Evolutionary conservation across 1,140 invertebrate genomes (phyloP).

Genomic region (Leptinotarsa texana): DNA sequence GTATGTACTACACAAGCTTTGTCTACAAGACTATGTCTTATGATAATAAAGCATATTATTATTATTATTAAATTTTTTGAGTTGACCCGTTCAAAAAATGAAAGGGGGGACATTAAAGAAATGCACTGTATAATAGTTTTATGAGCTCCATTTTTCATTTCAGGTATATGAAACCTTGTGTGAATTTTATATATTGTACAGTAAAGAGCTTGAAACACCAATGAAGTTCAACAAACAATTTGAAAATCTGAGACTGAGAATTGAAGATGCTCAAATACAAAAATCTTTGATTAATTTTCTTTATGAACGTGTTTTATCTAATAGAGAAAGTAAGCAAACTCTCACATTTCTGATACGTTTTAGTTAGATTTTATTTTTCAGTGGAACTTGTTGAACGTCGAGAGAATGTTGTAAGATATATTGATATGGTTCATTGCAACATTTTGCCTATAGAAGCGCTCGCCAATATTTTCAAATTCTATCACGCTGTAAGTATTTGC

Average conservation of each 20-base stretch:
- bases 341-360: neutral
- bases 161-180: conserved; percentile 24
- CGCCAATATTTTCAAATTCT: conserved; percentile 25
- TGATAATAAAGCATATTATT: too few species aligned
- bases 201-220: conserved; percentile 15
- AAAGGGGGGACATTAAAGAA: too few species aligned
- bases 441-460: conserved; percentile 22
- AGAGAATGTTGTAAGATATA: conserved; percentile 15
- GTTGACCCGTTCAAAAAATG: too few species aligned
- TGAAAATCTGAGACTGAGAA: conserved; percentile 20
- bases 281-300: conserved; percentile 24
- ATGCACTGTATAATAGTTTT: too few species aligned
- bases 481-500: conserved; percentile 16
- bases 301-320: conserved; percentile 17
- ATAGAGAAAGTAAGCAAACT: conserved; percentile 15
- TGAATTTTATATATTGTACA: conserved; percentile 26
- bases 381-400: conserved; percentile 20
- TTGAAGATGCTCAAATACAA: conserved; percentile 9
- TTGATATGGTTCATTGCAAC: conserved; percentile 4
- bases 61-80: too few species aligned
- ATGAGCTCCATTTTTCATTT: neutral
- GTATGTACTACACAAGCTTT: too few species aligned
- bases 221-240: conserved; percentile 17
- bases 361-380: conserved; percentile 10
- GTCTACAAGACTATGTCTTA: too few species aligned